Conservation (phyloP, 1,140 invertebrate species). For the Platyscapa corneri region DNA sequence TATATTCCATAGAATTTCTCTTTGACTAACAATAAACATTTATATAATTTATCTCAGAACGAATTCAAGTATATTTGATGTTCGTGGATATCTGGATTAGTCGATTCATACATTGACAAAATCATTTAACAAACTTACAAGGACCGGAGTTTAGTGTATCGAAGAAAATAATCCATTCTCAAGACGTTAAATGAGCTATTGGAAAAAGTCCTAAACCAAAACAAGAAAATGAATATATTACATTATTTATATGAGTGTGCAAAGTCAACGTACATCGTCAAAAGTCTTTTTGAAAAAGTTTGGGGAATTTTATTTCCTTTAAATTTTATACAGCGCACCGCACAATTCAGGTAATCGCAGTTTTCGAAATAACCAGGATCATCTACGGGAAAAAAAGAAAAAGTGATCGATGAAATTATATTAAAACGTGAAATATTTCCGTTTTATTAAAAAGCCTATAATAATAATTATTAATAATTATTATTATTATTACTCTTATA, state of each 20-base stretch:
- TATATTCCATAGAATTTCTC: no score
- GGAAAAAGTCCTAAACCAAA: constrained; percentile 59
- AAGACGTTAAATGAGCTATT: constrained; percentile 59
- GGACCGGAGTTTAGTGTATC: constrained; percentile 58
- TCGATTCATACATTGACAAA: no score
- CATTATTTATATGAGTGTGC: background rate
- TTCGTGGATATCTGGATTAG: no score
- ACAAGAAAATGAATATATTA: constrained; percentile 25
- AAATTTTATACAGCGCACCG: constrained; percentile 58
- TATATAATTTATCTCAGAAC: no score
- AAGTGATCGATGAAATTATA: background rate
- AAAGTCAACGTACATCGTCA: constrained; percentile 56
- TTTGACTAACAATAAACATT: no score
- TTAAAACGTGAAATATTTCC: background rate
- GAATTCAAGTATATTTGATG: no score
- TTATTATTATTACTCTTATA: no score
- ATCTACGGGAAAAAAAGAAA: constrained; percentile 34
- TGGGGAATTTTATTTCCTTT: constrained; percentile 56
- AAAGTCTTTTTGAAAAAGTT: constrained; percentile 58
- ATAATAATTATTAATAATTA: no score
- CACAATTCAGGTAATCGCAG: constrained; percentile 61
- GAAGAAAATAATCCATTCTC: constrained; percentile 52
- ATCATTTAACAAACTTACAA: constrained; percentile 62
- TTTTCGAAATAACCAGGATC: constrained; percentile 36
- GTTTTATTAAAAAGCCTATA: no score